Evolutionary conservation across 2,888 invertebrate genomes (phyloP), one percentile per base, ranked within the genome.

Genomic region (Candidula unifasciata): DNA sequence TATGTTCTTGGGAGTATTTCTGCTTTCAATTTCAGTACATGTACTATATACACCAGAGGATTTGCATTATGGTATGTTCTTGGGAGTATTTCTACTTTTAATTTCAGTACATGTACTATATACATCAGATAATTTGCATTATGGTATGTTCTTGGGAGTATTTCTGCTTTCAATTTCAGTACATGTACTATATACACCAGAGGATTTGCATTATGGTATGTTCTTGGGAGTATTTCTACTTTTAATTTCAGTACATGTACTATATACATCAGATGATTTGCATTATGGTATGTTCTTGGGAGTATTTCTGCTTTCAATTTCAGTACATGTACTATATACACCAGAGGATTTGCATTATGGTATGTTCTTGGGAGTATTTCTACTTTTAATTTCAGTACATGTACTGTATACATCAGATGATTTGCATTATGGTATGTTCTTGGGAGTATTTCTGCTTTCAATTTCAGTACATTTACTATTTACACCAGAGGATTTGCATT

Each of bases 371-470:
- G 60, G 21, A 21, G 1, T 60, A 21, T n/a, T 60, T 5, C 18
- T 60, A 3, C 18, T 18, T n/a, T n/a, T n/a, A n/a, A n/a, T n/a
- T n/a, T n/a, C n/a, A n/a, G n/a, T n/a, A n/a, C n/a, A n/a, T n/a
- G n/a, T n/a, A n/a, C n/a, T n/a, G n/a, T 83, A 44, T 68, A 86
- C 86, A n/a, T 86, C 87, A 21, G 87, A 86, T 73, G 86, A 85
- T 18, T 33, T 77, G 82, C 76, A 71, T 27, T 81, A 64, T 60
- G 82, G 79, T 82, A 82, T 33, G 77, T 85, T 18, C 21, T 21
- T 6, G 21, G 60, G 21, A 21, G 1, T 60, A 21, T n/a, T 60
- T 5, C 18, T 60, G 18, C 18, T 18, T n/a, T n/a, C n/a, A n/a
- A n/a, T n/a, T n/a, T n/a, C n/a, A n/a, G n/a, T n/a, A n/a, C n/a